Evolutionary conservation across 2,113 vertebrate genomes (phyloP).

Genomic region (Tricholaema leucomelas): DNA sequence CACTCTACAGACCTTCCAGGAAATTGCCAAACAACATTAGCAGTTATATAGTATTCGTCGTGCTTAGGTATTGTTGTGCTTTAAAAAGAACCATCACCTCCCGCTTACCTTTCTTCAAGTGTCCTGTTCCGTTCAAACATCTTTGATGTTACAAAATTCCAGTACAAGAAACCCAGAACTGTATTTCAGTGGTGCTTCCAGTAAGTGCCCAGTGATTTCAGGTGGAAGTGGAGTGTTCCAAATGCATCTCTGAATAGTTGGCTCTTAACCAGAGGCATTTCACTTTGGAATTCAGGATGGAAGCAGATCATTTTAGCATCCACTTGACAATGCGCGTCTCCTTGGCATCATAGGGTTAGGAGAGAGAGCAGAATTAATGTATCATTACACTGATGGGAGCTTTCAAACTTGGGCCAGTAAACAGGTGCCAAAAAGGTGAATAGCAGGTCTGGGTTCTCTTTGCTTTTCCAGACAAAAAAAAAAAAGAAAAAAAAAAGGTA

Average conservation of each 20-base stretch:
- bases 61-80: neutral
- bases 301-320: neutral
- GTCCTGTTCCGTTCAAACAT: neutral
- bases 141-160: neutral
- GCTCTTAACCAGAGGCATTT: neutral
- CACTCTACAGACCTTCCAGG: neutral
- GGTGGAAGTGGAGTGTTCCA: neutral
- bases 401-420: neutral
- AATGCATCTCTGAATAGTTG: neutral
- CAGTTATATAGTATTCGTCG: neutral
- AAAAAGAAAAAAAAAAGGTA: no score
- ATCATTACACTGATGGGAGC: neutral
- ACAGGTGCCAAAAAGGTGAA: neutral
- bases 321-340: no score
- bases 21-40: constrained; percentile 5
- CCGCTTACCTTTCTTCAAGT: neutral
- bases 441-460: neutral
- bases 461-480: neutral
- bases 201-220: neutral
- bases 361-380: neutral
- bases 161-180: neutral
- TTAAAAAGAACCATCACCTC: neutral
- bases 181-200: neutral
- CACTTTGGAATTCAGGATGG: neutral
- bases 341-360: neutral